phyloP scores from a whole-genome alignment of 1,140 invertebrate genomes.

The Hyposmocoma kahamanoa region DNA sequence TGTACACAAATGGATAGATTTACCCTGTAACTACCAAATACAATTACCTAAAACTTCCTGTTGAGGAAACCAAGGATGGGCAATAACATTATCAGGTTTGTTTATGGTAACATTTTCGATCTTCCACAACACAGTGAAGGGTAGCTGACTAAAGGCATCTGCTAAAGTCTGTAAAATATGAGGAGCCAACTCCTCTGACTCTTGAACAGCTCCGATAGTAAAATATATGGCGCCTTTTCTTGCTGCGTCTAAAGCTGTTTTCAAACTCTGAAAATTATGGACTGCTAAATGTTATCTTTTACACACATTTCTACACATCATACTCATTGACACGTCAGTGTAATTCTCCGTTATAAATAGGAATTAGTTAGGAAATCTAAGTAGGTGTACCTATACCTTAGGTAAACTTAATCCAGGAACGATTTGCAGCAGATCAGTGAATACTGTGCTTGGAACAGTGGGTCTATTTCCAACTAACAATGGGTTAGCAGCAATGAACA shows the following conservation, averaged over 20 bases:
- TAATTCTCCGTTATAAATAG: no score
- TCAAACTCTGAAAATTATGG: slow-evolving; percentile 69
- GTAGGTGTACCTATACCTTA: slow-evolving; percentile 36
- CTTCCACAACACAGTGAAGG: slow-evolving; percentile 76
- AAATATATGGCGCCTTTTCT: slow-evolving; percentile 71
- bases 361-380: slow-evolving; percentile 1
- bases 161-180: slow-evolving; percentile 52
- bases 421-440: slow-evolving; percentile 74
- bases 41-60: slow-evolving; percentile 75
- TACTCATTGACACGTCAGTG: no score
- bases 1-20: no score
- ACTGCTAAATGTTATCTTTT: no score
- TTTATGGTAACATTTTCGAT: slow-evolving; percentile 68
- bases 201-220: slow-evolving; percentile 70
- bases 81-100: slow-evolving; percentile 68
- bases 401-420: slow-evolving; percentile 54
- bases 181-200: slow-evolving; percentile 52
- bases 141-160: slow-evolving; percentile 68
- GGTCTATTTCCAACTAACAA: slow-evolving; percentile 52
- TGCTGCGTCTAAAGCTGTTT: slow-evolving; percentile 62
- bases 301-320: no score
- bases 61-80: slow-evolving; percentile 76
- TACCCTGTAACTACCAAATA: no score
- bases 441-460: slow-evolving; percentile 62
- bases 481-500: slow-evolving; percentile 48